Evolutionary conservation across 1,140 invertebrate species (phyloP).

Genomic region (Myzus persicae): DNA sequence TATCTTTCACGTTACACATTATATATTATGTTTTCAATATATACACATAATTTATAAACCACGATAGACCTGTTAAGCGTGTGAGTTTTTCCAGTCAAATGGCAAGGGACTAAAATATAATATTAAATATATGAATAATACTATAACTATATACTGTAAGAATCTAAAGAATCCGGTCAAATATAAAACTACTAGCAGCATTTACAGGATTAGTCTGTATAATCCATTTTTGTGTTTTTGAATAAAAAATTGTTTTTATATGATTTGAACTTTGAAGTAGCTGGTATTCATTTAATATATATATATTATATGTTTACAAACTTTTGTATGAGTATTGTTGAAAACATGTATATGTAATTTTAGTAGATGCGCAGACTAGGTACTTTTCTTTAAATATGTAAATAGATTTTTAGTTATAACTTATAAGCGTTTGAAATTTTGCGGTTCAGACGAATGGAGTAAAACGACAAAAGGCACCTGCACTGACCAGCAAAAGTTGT

Average conservation of each 20-base stretch:
- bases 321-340: background rate
- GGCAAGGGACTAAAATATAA: background rate
- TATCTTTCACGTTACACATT: background rate
- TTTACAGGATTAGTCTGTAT: background rate
- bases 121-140: background rate
- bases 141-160: too few species aligned
- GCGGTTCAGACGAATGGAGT: background rate
- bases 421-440: background rate
- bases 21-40: background rate
- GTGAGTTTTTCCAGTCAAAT: background rate
- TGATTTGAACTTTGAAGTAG: background rate
- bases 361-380: background rate
- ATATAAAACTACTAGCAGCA: too few species aligned
- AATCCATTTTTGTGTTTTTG: background rate
- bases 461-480: background rate
- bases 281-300: background rate
- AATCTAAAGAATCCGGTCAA: too few species aligned
- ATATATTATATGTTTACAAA: background rate
- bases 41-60: background rate
- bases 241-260: background rate
- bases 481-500: background rate
- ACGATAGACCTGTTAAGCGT: background rate
- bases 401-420: background rate
- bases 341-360: background rate
- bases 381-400: background rate